A percentile compares a stretch with the other conserved stretches of the same genome.
Evolutionary conservation across 2,888 invertebrate genomes (phyloP).

Genomic region (Stratiomys singularior): DNA sequence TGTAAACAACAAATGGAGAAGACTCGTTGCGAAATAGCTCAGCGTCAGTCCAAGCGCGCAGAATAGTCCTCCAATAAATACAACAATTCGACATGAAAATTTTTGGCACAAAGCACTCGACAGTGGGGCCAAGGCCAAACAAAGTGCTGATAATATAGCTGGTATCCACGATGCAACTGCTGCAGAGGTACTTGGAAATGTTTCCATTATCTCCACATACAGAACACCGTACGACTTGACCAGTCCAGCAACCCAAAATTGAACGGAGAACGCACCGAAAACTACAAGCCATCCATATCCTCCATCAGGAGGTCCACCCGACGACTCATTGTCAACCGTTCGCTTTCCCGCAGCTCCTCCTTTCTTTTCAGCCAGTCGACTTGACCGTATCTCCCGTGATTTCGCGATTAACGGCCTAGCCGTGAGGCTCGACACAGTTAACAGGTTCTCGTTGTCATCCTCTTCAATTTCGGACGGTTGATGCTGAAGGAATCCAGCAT

Average conservation of each 20-base stretch:
- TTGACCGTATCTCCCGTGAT: constrained; percentile 70
- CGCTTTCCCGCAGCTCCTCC: constrained; percentile 45
- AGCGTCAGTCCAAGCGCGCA: constrained; percentile 76
- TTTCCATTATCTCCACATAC: constrained; percentile 83
- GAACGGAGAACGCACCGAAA: constrained; percentile 81
- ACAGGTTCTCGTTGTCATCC: constrained; percentile 77
- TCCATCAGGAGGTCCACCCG: constrained; percentile 72
- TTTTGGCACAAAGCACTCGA: constrained; percentile 79
- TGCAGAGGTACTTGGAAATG: constrained; percentile 78
- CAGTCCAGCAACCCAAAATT: constrained; percentile 83
- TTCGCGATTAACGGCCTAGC: constrained; percentile 78
- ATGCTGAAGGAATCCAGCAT: constrained; percentile 64
- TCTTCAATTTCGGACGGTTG: constrained; percentile 69
- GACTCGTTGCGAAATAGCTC: constrained; percentile 76
- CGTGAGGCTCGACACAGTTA: constrained; percentile 78
- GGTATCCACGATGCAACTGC: constrained; percentile 84
- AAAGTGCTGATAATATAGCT: constrained; percentile 79
- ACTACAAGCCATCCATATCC: constrained; percentile 84
- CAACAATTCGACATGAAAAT: constrained; percentile 75
- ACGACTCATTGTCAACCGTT: constrained; percentile 47
- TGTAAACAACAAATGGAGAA: constrained; percentile 75
- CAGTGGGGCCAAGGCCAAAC: constrained; percentile 79
- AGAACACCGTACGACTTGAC: constrained; percentile 85
- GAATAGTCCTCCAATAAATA: constrained; percentile 78
- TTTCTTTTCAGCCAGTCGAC: constrained; percentile 55